Conservation (phyloP, 2,797 vertebrate genomes). For the Enteromius paludinosus region DNA sequence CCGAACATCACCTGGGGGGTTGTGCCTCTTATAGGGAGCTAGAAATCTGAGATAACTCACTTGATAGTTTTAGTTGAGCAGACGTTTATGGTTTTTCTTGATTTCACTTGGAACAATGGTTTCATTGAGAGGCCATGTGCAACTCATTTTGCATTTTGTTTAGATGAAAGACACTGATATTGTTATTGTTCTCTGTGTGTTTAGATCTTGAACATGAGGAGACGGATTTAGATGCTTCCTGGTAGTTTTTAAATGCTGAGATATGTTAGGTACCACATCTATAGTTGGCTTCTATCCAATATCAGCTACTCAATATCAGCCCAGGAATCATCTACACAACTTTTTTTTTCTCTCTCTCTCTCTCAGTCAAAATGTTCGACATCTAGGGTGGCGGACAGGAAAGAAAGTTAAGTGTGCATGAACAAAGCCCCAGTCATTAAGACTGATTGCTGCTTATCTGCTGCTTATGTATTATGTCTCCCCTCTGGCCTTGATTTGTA, state of each 20-base stretch:
- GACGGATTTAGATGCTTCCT: background rate
- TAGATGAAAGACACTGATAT: constrained; percentile 56
- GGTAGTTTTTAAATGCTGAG: constrained; percentile 23
- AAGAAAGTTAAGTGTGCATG: constrained; percentile 19
- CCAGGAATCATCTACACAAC: background rate
- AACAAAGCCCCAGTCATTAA: constrained; percentile 39
- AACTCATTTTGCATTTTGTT: constrained; percentile 50
- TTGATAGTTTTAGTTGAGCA: constrained; percentile 36
- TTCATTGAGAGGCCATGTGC: constrained; percentile 58
- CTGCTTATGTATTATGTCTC: constrained; percentile 27
- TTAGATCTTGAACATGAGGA: constrained; percentile 24
- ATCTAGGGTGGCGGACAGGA: background rate
- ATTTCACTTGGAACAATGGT: constrained; percentile 52
- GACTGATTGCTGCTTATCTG: constrained; percentile 40
- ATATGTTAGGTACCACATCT: background rate
- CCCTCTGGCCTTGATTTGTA: constrained; percentile 66
- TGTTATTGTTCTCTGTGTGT: constrained; percentile 47
- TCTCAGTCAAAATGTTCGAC: constrained; percentile 5
- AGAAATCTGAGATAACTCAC: constrained; percentile 48
- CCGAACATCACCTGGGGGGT: constrained; percentile 54
- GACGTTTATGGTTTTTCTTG: constrained; percentile 45
- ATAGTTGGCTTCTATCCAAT: background rate
- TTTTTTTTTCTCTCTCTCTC: background rate
- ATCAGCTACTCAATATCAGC: background rate
- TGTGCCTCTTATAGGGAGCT: constrained; percentile 37